Conservation (phyloP, 2,888 invertebrate genomes). For the Pterostichus niger region DNA sequence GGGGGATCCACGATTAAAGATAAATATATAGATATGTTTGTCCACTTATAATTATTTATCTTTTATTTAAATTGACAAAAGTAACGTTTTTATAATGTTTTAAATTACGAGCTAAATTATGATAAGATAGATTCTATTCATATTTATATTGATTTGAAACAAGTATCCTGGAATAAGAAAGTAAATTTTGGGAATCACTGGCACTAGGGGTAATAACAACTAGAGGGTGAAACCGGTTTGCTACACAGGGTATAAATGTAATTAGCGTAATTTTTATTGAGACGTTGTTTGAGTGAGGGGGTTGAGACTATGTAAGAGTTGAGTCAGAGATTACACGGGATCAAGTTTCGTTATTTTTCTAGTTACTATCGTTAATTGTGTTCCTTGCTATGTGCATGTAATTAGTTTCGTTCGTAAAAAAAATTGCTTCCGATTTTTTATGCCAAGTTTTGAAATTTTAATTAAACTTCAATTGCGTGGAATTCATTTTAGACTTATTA, state of each 20-base stretch:
- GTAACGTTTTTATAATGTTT: too few relatives aligned
- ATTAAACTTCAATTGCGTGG: conserved; percentile 41
- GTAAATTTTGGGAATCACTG: conserved; percentile 11
- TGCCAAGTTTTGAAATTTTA: conserved; percentile 17
- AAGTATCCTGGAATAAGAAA: neutral
- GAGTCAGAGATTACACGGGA: conserved; percentile 18
- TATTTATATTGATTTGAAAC: too few relatives aligned
- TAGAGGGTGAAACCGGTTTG: conserved; percentile 29
- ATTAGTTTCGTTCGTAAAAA: conserved; percentile 32
- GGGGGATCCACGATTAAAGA: too few relatives aligned
- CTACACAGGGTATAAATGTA: conserved; percentile 49
- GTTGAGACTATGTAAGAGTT: neutral
- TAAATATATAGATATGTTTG: too few relatives aligned
- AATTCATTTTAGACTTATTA: conserved; percentile 16
- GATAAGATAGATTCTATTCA: too few relatives aligned
- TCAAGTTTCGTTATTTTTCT: conserved; percentile 31
- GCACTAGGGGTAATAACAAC: neutral
- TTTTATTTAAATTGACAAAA: too few relatives aligned
- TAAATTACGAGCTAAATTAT: too few relatives aligned
- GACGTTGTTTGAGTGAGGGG: conserved; percentile 5
- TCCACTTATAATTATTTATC: too few relatives aligned
- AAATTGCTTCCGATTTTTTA: conserved; percentile 13
- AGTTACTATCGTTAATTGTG: conserved; percentile 29
- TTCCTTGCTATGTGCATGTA: conserved; percentile 21
- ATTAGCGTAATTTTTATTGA: conserved; percentile 61